A percentile compares a stretch with the other conserved stretches of the same genome.
phyloP scores from a whole-genome alignment of 2,888 invertebrate genomes.

The Orchestes rusci region DNA sequence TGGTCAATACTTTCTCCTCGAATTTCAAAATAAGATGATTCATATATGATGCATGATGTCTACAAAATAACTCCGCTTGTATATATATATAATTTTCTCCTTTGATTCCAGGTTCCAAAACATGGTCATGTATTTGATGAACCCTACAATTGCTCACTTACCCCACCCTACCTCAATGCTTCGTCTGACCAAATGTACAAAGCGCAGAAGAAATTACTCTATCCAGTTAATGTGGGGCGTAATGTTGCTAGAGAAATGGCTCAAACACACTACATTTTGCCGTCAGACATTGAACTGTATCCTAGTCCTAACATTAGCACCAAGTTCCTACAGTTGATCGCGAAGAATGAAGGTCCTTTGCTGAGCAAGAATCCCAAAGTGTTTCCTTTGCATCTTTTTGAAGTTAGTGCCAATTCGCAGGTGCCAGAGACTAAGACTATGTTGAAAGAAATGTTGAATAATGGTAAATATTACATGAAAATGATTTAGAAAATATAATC shows the following conservation, averaged over 20 bases:
- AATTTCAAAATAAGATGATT: too few species aligned
- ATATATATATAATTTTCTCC: too few species aligned
- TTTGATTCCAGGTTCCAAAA: conserved; percentile 54
- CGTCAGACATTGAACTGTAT: conserved; percentile 87
- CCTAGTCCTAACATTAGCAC: conserved; percentile 76
- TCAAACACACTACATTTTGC: conserved; percentile 72
- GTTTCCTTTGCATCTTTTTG: conserved; percentile 84
- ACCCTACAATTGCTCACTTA: conserved; percentile 63
- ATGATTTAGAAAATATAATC: too few species aligned
- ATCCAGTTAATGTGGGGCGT: conserved; percentile 85
- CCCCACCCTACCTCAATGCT: conserved; percentile 62
- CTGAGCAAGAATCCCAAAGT: conserved; percentile 58
- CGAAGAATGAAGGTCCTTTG: conserved; percentile 59
- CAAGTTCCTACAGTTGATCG: conserved; percentile 79
- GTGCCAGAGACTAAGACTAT: conserved; percentile 70
- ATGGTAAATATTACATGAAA: conserved; percentile 42
- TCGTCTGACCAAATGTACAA: conserved; percentile 65
- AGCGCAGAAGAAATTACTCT: conserved; percentile 70
- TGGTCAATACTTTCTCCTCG: too few species aligned
- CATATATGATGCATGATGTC: too few species aligned
- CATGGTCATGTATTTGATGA: conserved; percentile 54
- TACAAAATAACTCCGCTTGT: too few species aligned
- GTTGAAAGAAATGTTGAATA: conserved; percentile 58
- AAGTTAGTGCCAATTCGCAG: conserved; percentile 62
- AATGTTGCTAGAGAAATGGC: conserved; percentile 83